phyloP scores from a whole-genome alignment of 2,113 vertebrate species.

The Tretioscincus oriximinensis region DNA sequence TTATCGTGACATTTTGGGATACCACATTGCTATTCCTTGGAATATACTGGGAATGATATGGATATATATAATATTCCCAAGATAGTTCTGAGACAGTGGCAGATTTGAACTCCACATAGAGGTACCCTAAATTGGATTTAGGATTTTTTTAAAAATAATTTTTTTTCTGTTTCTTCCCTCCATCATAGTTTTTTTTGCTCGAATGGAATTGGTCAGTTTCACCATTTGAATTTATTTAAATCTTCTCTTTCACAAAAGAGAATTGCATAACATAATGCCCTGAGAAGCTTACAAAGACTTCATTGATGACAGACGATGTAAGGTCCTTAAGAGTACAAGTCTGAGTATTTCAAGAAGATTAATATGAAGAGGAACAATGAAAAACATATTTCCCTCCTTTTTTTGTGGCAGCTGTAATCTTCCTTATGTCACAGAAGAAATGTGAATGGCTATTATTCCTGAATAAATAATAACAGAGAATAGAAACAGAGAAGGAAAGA shows the following conservation, averaged over 20 bases:
- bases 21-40: too few relatives aligned
- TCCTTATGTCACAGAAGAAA: neutral
- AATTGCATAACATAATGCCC: neutral
- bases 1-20: too few relatives aligned
- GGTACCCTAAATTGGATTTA: too few relatives aligned
- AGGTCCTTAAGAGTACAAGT: constrained; percentile 7
- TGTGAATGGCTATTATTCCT: neutral
- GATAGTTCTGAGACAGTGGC: too few relatives aligned
- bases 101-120: too few relatives aligned
- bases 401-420: neutral
- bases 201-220: neutral
- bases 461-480: neutral
- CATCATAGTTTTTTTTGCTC: neutral
- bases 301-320: constrained; percentile 18
- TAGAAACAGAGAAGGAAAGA: neutral
- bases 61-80: neutral
- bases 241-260: constrained; percentile 19
- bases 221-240: neutral
- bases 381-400: neutral
- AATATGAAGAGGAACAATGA: too few relatives aligned
- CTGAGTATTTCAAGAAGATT: neutral
- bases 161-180: neutral
- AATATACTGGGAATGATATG: neutral
- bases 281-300: constrained; percentile 12
- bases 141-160: too few relatives aligned